A percentile compares a stretch with the other conserved stretches of the same genome.
Evolutionary conservation across 2,797 vertebrate species (phyloP).

Genomic region (Vultur gryphus): DNA sequence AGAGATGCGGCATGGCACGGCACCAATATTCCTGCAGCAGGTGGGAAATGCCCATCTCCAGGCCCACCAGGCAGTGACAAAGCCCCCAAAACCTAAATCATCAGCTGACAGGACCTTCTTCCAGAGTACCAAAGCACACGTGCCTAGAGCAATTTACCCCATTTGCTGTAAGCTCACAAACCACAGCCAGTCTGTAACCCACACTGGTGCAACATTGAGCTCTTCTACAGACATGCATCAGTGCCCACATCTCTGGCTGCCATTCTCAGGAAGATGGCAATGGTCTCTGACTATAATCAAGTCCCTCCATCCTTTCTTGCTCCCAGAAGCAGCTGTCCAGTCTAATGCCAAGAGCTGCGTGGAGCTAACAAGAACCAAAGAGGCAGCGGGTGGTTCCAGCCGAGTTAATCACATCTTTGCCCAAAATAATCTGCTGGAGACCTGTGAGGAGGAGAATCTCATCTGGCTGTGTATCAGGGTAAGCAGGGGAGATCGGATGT

Average conservation of each 20-base stretch:
- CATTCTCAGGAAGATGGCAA: background rate
- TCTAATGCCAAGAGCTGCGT: background rate
- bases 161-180: background rate
- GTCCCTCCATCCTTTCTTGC: background rate
- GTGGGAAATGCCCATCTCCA: background rate
- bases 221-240: background rate
- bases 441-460: slow-evolving; percentile 18
- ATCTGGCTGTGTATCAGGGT: background rate
- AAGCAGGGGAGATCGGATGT: background rate
- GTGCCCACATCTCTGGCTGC: background rate
- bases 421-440: slow-evolving; percentile 15
- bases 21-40: background rate
- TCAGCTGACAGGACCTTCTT: background rate
- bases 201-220: background rate
- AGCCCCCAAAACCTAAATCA: background rate
- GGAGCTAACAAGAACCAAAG: background rate
- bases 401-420: slow-evolving; percentile 20
- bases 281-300: background rate
- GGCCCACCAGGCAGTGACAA: background rate
- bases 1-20: fast-evolving
- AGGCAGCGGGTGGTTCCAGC: slow-evolving; percentile 39
- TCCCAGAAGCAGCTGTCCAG: background rate
- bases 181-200: background rate
- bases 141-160: background rate
- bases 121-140: background rate